phyloP scores from a whole-genome alignment of 2,888 invertebrate genomes.

The Cryptus armator region DNA sequence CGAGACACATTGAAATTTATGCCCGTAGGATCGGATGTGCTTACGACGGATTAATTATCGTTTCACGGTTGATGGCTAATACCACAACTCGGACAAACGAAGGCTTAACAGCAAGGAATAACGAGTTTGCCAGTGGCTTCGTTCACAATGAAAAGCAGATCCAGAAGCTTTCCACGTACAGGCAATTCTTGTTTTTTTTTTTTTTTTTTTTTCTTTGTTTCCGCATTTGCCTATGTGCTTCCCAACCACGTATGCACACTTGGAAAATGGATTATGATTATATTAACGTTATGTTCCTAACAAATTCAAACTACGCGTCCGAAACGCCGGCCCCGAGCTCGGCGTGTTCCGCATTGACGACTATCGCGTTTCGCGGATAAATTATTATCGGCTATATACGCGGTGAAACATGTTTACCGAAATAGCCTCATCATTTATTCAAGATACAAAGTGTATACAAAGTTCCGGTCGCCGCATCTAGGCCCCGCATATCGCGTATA shows the following conservation, averaged over 20 bases:
- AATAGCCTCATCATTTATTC: conserved; percentile 69
- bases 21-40: conserved; percentile 45
- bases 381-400: conserved; percentile 67
- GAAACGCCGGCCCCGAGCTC: conserved; percentile 2
- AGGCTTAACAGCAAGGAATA: conserved; percentile 57
- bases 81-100: conserved; percentile 40
- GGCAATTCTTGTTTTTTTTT: neutral
- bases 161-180: neutral
- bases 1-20: conserved; percentile 57
- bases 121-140: conserved; percentile 40
- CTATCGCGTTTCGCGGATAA: conserved; percentile 66
- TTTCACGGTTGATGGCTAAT: conserved; percentile 55
- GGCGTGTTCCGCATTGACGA: conserved; percentile 34
- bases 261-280: neutral
- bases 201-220: neutral
- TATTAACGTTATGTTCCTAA: neutral
- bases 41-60: conserved; percentile 62
- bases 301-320: neutral
- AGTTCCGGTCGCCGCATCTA: neutral
- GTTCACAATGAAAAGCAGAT: conserved; percentile 46
- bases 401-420: conserved; percentile 46
- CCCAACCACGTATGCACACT: neutral
- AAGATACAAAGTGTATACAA: conserved; percentile 49
- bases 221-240: neutral
- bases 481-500: conserved; percentile 5